phyloP scores from a whole-genome alignment of 2,888 invertebrate species.

The Zygaena filipendulae region DNA sequence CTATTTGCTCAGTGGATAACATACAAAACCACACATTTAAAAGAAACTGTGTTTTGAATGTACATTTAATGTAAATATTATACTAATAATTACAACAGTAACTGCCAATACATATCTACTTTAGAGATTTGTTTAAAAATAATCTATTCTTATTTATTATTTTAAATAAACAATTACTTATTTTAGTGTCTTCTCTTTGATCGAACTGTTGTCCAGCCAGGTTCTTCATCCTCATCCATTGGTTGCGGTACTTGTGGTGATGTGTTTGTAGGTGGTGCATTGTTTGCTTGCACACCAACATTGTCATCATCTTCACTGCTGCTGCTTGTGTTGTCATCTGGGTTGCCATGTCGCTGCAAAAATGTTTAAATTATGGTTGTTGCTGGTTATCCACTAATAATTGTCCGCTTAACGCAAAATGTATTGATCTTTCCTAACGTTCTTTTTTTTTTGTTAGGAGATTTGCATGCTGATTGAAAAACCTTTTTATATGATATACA shows the following conservation, averaged over 20 bases:
- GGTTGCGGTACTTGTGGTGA: conserved; percentile 31
- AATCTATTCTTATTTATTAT: background rate
- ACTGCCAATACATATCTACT: too few relatives aligned
- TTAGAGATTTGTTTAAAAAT: too few relatives aligned
- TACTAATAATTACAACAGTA: too few relatives aligned
- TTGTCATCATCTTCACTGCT: conserved; percentile 47
- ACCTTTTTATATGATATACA: background rate
- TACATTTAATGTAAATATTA: too few relatives aligned
- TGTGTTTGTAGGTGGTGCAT: conserved; percentile 24
- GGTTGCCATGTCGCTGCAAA: conserved; percentile 52
- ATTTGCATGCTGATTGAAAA: background rate
- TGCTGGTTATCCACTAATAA: background rate
- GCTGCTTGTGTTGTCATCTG: conserved; percentile 56
- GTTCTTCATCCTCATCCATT: conserved; percentile 65
- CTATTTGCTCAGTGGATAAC: too few relatives aligned
- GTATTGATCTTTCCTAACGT: too few relatives aligned
- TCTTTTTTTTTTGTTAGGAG: background rate
- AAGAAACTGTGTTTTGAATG: too few relatives aligned
- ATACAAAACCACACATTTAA: too few relatives aligned
- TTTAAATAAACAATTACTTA: conserved; percentile 1
- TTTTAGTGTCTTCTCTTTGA: conserved; percentile 59
- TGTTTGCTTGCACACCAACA: conserved; percentile 7
- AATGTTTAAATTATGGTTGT: conserved; percentile 3
- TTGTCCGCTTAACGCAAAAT: background rate
- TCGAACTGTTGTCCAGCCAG: conserved; percentile 76